A percentile compares a stretch with the other conserved stretches of the same genome.
These are phyloP conservation scores for Falco novaeseelandiae DNA, from an alignment of 2,797 vertebrate species.

Conservation along the genomic window DNA sequence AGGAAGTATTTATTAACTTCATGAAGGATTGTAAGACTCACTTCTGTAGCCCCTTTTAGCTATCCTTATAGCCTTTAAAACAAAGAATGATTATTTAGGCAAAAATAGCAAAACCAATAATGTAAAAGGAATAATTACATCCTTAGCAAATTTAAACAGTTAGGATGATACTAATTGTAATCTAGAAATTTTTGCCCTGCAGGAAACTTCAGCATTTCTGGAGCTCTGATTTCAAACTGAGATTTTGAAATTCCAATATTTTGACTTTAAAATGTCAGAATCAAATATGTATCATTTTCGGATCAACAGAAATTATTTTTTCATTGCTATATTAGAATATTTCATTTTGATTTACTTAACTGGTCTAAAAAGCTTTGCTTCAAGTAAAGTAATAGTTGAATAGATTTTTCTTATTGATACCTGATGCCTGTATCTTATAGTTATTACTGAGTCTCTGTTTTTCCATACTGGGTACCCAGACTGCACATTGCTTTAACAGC, in stretches of 20 bases:
- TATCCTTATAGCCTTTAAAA: not conserved
- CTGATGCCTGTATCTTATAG: not conserved
- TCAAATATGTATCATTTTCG: not conserved
- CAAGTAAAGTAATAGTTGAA: not conserved
- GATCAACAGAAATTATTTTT: not conserved
- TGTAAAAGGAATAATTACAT: not conserved
- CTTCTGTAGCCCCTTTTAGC: not conserved
- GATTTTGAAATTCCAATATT: constrained; percentile 7
- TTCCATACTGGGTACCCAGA: not conserved
- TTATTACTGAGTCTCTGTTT: not conserved
- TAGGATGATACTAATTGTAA: not conserved
- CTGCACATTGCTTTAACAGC: not conserved
- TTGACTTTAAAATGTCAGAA: not conserved
- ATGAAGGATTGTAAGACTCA: not conserved
- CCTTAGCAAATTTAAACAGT: not conserved
- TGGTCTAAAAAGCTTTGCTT: not conserved
- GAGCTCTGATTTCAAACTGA: not conserved
- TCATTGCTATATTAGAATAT: not conserved
- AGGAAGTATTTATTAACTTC: not conserved
- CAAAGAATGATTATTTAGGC: not conserved
- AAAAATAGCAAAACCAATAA: not conserved
- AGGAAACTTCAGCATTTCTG: not conserved
- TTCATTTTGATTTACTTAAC: not conserved
- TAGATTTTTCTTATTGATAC: not conserved
- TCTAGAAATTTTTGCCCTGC: not conserved